Base-by-base conservation (phyloP, 2,113 vertebrate genomes). In the Electrona antarctica region DNA sequence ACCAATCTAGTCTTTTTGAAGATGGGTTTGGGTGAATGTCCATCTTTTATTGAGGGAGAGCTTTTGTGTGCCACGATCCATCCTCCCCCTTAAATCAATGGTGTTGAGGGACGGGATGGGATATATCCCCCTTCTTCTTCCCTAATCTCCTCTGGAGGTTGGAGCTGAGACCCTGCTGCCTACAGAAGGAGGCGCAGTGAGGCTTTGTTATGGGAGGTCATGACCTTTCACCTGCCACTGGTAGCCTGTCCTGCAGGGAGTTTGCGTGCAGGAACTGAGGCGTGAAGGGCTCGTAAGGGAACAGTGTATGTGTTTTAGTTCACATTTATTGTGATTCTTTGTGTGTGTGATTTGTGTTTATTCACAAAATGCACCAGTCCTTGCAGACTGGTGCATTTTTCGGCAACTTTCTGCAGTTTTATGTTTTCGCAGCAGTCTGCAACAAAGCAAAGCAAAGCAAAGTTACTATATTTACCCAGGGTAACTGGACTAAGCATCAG, bases 201-300 rank as follows among this genome's bases (percentile, higher is more conserved):
- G 73, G 78, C 74, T 84, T 87, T 89, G 76, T 87, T 29, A 51
- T 48, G 14, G 1, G 62, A 79, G 82, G 86, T 87, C 71, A 73
- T n/a, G 78, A 88, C 78, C 84, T 87, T 90, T 90, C 81, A 90
- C 87, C 86, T 89, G 83, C 73, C 78, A 73, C 80, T 83, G 83
- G 76, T 70, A 6, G 65, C 58, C 66, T 33, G 8, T 56, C 79
- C 70, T 76, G 79, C 79, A 64, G 74, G 60, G 75, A 85, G 84
- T 83, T 86, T 80, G 74, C 72, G 64, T 82, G 56, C 71, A 76
- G 79, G 73, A 81, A 73, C 76, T 77, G 77, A 84, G 60, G 85
- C 80, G 71, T 83, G 80, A 87, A 82, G 65, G 71, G 67, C 57
- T 72, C 15, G 56, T 86, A 64, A 68, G 76, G 5, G 74, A 62